A percentile compares a stretch with the other conserved stretches of the same genome.
phyloP scores from a whole-genome alignment of 2,888 invertebrate species.

The Agonum fuliginosum region DNA sequence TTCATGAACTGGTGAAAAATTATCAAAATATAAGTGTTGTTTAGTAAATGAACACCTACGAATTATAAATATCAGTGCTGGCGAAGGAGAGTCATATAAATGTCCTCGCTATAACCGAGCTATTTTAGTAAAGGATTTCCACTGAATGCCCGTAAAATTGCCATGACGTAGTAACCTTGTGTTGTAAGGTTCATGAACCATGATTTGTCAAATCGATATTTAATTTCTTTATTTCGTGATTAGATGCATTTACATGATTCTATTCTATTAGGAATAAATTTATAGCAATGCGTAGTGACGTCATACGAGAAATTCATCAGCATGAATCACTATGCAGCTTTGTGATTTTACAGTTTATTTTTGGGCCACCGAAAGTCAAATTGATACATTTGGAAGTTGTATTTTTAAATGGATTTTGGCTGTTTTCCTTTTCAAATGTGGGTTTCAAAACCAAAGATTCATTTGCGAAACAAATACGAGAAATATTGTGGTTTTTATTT shows the following conservation, averaged over 20 bases:
- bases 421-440: not conserved
- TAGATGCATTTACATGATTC: not conserved
- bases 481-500: slow-evolving; percentile 13
- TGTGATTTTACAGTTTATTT: slow-evolving; percentile 1
- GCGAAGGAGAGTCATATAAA: too few relatives aligned
- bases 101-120: too few relatives aligned
- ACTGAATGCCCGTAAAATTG: too few relatives aligned
- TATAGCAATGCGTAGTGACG: slow-evolving; percentile 12
- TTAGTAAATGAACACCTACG: too few relatives aligned
- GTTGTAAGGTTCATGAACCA: slow-evolving; percentile 22
- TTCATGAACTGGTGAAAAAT: too few relatives aligned
- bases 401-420: slow-evolving; percentile 1
- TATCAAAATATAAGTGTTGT: too few relatives aligned
- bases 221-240: slow-evolving; percentile 11
- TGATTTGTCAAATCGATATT: slow-evolving; percentile 16
- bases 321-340: slow-evolving; percentile 18
- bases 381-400: not conserved
- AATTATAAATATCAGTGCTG: too few relatives aligned
- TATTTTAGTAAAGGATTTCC: too few relatives aligned
- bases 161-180: slow-evolving; percentile 1
- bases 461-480: not conserved
- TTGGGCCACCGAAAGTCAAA: not conserved
- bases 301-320: slow-evolving; percentile 17
- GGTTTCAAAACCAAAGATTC: not conserved
- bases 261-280: slow-evolving; percentile 16